Evolutionary conservation across 2,797 vertebrate species (phyloP).

Genomic region (Urosaurus nigricauda): DNA sequence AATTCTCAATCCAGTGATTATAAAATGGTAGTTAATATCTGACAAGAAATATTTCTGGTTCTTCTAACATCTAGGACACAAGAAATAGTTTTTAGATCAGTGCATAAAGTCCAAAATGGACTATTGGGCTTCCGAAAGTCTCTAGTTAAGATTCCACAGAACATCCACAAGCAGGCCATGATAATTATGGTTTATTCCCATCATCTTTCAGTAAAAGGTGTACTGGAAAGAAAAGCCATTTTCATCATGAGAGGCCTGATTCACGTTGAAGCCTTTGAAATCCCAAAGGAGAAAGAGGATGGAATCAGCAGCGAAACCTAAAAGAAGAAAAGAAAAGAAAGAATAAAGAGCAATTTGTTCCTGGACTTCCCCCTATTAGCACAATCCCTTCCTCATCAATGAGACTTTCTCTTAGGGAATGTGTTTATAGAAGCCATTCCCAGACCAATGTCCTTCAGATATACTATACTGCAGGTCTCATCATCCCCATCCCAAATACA

Average conservation of each 20-base stretch:
- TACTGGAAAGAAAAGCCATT: constrained; percentile 2
- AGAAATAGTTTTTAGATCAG: not conserved
- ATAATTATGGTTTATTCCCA: not conserved
- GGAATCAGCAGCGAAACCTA: constrained; percentile 63
- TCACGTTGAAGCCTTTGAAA: constrained; percentile 35
- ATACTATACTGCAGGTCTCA: not conserved
- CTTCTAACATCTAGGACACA: not conserved
- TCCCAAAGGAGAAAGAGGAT: constrained; percentile 25
- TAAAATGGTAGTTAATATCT: not conserved
- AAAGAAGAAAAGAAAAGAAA: constrained; percentile 65
- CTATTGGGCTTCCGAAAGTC: not conserved
- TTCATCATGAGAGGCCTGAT: constrained; percentile 35
- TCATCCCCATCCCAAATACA: too few species aligned
- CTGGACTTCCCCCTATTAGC: not conserved
- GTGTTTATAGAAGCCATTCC: not conserved
- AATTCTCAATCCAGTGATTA: fast-evolving
- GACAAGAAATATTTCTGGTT: not conserved
- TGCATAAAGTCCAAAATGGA: not conserved
- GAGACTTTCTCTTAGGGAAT: not conserved
- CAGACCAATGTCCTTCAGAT: not conserved
- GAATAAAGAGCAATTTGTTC: not conserved
- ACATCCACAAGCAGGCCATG: not conserved
- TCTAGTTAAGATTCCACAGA: not conserved
- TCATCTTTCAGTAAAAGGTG: not conserved
- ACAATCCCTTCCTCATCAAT: not conserved